phyloP scores from a whole-genome alignment of 2,797 vertebrate genomes.

The Poecilia velifera region DNA sequence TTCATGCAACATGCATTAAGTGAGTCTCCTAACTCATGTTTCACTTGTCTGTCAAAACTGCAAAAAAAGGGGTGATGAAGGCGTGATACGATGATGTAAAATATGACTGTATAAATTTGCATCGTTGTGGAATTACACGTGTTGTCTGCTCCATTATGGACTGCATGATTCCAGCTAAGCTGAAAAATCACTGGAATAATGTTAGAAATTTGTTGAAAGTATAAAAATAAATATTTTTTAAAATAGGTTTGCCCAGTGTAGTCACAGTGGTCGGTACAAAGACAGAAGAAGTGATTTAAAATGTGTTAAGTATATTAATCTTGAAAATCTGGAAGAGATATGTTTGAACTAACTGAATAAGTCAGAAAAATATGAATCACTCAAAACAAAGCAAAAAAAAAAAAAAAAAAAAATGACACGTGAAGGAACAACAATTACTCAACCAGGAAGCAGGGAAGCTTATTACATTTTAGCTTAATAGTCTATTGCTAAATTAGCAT shows the following conservation, averaged over 20 bases:
- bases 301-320: not conserved
- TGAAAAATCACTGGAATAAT: not conserved
- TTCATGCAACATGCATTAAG: conserved; percentile 17
- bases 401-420: not conserved
- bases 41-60: conserved; percentile 11
- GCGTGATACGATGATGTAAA: conserved; percentile 3
- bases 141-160: not conserved
- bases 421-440: not conserved
- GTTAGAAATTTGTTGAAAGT: not conserved
- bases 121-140: conserved; percentile 10
- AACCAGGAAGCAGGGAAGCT: not conserved
- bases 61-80: not conserved
- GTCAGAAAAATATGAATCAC: not conserved
- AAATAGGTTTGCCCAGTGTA: not conserved
- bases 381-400: not conserved
- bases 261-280: not conserved
- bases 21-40: not conserved
- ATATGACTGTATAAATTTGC: conserved; percentile 8
- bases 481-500: not conserved
- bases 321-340: not conserved
- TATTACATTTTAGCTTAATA: not conserved
- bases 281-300: not conserved
- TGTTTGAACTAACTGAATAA: not conserved
- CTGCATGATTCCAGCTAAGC: not conserved
- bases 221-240: not conserved